Evolutionary conservation across 2,888 invertebrate species (phyloP).

Genomic region (Stegana nigrithorax): DNA sequence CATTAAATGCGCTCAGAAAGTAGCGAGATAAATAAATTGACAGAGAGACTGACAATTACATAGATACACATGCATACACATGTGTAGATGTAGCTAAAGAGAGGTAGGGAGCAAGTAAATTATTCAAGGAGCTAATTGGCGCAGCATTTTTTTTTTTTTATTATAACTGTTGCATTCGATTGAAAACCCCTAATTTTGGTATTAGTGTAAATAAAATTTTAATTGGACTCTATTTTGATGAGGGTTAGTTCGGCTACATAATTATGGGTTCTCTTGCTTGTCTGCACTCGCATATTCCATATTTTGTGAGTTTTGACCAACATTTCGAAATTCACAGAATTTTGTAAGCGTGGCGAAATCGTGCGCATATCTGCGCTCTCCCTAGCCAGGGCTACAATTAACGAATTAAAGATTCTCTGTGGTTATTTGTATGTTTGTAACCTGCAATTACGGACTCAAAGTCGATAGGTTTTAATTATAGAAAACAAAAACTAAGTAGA

Average conservation of each 20-base stretch:
- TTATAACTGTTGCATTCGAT: not conserved
- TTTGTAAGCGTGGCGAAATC: constrained; percentile 12
- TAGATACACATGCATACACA: too few relatives aligned
- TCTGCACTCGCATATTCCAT: too few relatives aligned
- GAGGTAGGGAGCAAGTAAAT: not conserved
- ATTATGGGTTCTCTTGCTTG: not conserved
- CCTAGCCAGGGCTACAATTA: not conserved
- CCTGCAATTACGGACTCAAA: constrained; percentile 12
- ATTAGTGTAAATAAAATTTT: constrained; percentile 19
- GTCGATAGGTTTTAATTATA: constrained; percentile 8
- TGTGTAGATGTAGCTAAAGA: too few relatives aligned
- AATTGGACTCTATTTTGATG: constrained; percentile 9
- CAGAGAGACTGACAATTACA: not conserved
- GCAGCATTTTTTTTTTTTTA: not conserved
- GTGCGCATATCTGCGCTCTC: too few relatives aligned
- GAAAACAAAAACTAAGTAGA: not conserved
- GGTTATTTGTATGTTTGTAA: too few relatives aligned
- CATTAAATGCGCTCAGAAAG: constrained; percentile 28
- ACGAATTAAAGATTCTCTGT: constrained; percentile 14
- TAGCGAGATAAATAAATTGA: too few relatives aligned
- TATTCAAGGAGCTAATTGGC: too few relatives aligned
- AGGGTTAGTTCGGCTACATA: constrained; percentile 5
- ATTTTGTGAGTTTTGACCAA: not conserved
- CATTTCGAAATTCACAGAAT: not conserved
- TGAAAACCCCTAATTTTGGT: constrained; percentile 14